Evolutionary conservation across 2,888 invertebrate genomes (phyloP).

Genomic region (Entomobrya multifasciata): DNA sequence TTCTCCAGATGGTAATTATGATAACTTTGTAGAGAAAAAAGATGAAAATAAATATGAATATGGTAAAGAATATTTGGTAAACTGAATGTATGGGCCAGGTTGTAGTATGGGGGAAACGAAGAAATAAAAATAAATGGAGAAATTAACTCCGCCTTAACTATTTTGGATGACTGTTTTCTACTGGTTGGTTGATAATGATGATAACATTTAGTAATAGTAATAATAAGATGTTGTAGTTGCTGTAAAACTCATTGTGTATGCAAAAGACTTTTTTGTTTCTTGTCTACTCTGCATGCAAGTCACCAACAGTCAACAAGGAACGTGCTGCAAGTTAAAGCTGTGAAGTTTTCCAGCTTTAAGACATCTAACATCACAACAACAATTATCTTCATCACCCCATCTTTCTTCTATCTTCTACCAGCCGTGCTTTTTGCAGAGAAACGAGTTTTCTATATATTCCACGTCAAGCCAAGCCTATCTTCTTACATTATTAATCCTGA

Average conservation of each 20-base stretch:
- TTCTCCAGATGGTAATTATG: slow-evolving; percentile 40
- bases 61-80: not conserved
- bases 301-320: slow-evolving; percentile 19
- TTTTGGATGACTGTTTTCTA: slow-evolving; percentile 32
- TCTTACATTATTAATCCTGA: slow-evolving; percentile 36
- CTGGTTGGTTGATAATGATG: slow-evolving; percentile 26
- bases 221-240: not conserved
- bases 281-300: slow-evolving; percentile 15
- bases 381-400: slow-evolving; percentile 72
- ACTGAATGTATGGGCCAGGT: not conserved
- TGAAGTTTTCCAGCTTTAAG: slow-evolving; percentile 65
- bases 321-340: slow-evolving; percentile 38
- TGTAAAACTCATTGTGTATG: slow-evolving; percentile 46
- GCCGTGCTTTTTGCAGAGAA: not conserved
- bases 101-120: not conserved
- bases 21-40: slow-evolving; percentile 10
- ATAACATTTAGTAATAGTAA: not conserved
- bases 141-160: slow-evolving; percentile 34
- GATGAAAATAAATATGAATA: not conserved
- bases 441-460: not conserved
- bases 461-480: not conserved
- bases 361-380: slow-evolving; percentile 54
- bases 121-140: not conserved
- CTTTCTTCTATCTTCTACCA: slow-evolving; percentile 12
- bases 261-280: slow-evolving; percentile 39